Conservation (phyloP, 92 coral and sea anemone genomes). For the Zoanthus solanderi region DNA sequence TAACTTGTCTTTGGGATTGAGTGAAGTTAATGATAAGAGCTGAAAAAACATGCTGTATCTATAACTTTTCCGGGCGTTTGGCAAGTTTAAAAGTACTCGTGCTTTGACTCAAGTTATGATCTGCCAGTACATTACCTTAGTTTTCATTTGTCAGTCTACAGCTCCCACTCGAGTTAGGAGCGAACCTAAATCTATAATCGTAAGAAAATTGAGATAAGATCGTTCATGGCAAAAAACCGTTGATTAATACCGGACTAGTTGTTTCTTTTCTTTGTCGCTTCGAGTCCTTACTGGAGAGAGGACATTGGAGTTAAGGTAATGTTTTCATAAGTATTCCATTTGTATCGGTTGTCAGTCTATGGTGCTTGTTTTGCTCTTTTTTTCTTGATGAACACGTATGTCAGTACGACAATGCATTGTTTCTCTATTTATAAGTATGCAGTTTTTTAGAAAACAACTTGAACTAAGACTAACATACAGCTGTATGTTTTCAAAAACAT, state of each 20-base stretch:
- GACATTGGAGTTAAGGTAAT: no score
- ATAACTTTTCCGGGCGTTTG: slow-evolving; percentile 3
- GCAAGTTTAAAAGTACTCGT: neutral
- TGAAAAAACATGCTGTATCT: neutral
- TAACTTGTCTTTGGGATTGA: slow-evolving; percentile 10
- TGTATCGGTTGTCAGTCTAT: no score
- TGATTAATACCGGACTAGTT: neutral
- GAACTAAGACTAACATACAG: neutral
- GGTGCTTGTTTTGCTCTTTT: no score
- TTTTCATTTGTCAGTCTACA: neutral
- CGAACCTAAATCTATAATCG: neutral
- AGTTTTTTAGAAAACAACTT: neutral
- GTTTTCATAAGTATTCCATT: no score
- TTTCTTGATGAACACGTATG: neutral
- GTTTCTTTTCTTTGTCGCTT: no score
- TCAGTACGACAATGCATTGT: neutral
- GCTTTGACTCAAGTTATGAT: neutral
- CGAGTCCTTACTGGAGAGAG: no score
- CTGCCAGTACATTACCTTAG: neutral
- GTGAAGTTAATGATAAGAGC: slow-evolving; percentile 24
- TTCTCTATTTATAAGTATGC: neutral
- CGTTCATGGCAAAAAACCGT: neutral
- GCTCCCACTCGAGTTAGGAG: neutral
- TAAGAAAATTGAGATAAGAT: neutral
- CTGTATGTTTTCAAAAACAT: neutral